These are phyloP conservation scores for Eulemur mongoz DNA, from an alignment of 2,797 vertebrate species.

Conservation along the genomic window DNA sequence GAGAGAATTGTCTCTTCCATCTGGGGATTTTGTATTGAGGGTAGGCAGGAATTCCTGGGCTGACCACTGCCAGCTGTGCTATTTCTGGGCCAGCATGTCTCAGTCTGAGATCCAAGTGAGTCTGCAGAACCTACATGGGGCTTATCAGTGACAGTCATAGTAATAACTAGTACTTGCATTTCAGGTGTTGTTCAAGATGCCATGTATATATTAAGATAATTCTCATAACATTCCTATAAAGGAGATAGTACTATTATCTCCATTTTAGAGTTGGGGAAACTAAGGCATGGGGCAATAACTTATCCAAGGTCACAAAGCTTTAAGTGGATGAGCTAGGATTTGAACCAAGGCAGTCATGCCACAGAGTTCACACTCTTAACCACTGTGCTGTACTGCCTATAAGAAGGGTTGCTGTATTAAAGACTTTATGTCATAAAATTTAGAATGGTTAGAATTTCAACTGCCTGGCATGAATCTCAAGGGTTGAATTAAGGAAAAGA, in stretches of 20 bases:
- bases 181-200: neutral
- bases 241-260: neutral
- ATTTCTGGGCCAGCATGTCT: slow-evolving; percentile 9
- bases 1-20: neutral
- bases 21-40: neutral
- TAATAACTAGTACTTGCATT: neutral
- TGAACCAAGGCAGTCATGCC: neutral
- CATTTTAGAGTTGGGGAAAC: neutral
- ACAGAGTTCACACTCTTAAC: neutral
- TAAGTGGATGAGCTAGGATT: neutral
- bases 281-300: neutral
- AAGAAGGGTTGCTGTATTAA: neutral
- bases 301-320: neutral
- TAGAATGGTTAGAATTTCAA: slow-evolving; percentile 1
- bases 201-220: neutral
- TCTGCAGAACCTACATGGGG: neutral
- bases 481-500: slow-evolving; percentile 33
- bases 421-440: slow-evolving; percentile 4
- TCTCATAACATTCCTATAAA: neutral
- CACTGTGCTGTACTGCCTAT: neutral
- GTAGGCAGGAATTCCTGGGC: neutral
- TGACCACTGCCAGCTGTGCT: neutral
- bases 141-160: neutral
- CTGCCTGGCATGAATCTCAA: slow-evolving; percentile 32
- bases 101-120: neutral